Evolutionary conservation across 2,888 invertebrate genomes (phyloP), one percentile per base, ranked within the genome.

Genomic region (Erebia epiphron): DNA sequence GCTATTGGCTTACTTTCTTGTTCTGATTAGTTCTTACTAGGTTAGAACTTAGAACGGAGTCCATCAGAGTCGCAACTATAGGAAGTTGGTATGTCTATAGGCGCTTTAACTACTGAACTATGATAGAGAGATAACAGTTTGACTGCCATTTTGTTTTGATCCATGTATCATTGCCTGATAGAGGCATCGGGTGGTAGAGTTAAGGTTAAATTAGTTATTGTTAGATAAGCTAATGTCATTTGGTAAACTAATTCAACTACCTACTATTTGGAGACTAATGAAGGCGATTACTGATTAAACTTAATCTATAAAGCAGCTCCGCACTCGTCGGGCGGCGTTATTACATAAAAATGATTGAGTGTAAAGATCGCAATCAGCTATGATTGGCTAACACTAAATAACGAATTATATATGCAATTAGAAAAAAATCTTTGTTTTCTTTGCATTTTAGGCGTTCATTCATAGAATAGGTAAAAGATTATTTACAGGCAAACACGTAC

Each of bases 101-200:
- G 13, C 14, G 8, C n/a, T 46, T 21, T 46, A 49, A 21, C 62
- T 18, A 62, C 49, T 62, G 62, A 86, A 79, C 88, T 87, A 89
- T 81, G 84, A 86, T 85, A 87, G 88, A 87, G 87, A 88, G 58
- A 57, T 66, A 66, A 80, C 73, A 80, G 84, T 85, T 86, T 80
- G 83, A 84, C 79, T 80, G 89, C 90, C 91, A 90, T 91, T 87
- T 91, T 90, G 89, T 82, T 80, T 80, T 82, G 78, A 77, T 78
- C 63, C 13, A 41, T 52, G 74, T 76, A 76, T 78, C 78, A 73
- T 61, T 66, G 41, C 35, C 54, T 60, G 75, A 75, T 73, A 72
- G 67, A 46, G 62, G 56, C 68, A 49, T 67, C 67, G 67, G 67
- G 67, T 61, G 71, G 62, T 67, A 57, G n/a, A 68, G 71, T 72